Conservation (phyloP, 2,113 vertebrate species). For the Zosterops hypoxanthus region DNA sequence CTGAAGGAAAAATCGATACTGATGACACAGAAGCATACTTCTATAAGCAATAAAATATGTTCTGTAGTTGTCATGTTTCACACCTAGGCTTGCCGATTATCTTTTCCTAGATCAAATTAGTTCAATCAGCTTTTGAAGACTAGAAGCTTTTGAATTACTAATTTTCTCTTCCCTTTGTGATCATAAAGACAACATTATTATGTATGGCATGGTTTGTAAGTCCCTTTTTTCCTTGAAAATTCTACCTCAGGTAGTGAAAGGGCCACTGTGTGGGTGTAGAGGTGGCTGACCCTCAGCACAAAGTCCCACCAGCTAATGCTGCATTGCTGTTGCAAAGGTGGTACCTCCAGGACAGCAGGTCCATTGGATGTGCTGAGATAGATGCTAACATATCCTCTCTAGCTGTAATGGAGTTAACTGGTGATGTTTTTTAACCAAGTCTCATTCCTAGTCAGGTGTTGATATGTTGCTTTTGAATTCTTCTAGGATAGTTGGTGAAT, state of each 20-base stretch:
- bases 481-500: background rate
- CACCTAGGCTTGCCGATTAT: background rate
- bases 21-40: background rate
- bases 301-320: background rate
- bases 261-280: rapidly evolving
- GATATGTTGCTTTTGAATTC: background rate
- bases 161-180: background rate
- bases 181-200: background rate
- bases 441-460: background rate
- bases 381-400: background rate
- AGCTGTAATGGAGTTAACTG: background rate
- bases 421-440: background rate
- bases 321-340: background rate
- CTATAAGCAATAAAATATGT: background rate
- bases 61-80: background rate
- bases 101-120: background rate
- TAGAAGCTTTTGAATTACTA: background rate
- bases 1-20: background rate
- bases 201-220: background rate
- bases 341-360: background rate
- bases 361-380: background rate
- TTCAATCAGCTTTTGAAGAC: background rate
- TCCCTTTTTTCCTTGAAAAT: background rate
- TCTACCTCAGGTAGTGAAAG: background rate
- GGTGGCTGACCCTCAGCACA: rapidly evolving